phyloP scores from a whole-genome alignment of 2,888 invertebrate species.

The Oegoconia quadripuncta region DNA sequence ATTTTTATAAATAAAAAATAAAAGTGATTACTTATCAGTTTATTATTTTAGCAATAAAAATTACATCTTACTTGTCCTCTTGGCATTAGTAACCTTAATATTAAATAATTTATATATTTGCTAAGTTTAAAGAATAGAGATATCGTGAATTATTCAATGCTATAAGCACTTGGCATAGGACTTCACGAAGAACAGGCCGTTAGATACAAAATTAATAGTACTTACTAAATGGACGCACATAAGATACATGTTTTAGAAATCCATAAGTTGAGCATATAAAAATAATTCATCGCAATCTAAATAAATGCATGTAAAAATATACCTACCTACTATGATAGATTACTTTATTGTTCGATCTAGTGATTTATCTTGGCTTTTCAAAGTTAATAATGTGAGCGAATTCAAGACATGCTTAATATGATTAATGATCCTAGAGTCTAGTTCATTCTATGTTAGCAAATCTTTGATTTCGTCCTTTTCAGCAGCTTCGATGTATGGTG shows the following conservation, averaged over 20 bases:
- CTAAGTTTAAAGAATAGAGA: slow-evolving; percentile 59
- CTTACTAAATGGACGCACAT: slow-evolving; percentile 66
- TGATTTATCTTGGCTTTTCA: slow-evolving; percentile 52
- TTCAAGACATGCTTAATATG: slow-evolving; percentile 20
- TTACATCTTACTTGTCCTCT: slow-evolving; percentile 54
- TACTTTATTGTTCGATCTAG: slow-evolving; percentile 44
- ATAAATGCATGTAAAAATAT: slow-evolving; percentile 76
- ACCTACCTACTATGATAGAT: slow-evolving; percentile 45
- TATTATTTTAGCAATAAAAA: slow-evolving; percentile 65
- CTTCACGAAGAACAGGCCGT: slow-evolving; percentile 33
- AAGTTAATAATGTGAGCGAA: slow-evolving; percentile 49
- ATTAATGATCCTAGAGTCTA: slow-evolving; percentile 11
- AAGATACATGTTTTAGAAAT: slow-evolving; percentile 48
- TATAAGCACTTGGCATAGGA: slow-evolving; percentile 16
- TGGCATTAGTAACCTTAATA: slow-evolving; percentile 56
- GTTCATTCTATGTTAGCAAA: slow-evolving; percentile 72
- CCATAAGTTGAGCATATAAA: slow-evolving; percentile 67
- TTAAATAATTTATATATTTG: slow-evolving; percentile 69
- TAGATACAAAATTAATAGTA: slow-evolving; percentile 43
- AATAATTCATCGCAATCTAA: slow-evolving; percentile 71
- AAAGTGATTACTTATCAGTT: slow-evolving; percentile 18
- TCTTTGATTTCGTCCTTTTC: slow-evolving; percentile 95
- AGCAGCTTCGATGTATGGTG: slow-evolving; percentile 91
- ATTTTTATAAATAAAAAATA: slow-evolving; percentile 17
- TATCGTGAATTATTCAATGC: background rate